Evolutionary conservation across 2,888 invertebrate species (phyloP), one percentile per base, ranked within the genome.

Genomic region (Eledona agricola): DNA sequence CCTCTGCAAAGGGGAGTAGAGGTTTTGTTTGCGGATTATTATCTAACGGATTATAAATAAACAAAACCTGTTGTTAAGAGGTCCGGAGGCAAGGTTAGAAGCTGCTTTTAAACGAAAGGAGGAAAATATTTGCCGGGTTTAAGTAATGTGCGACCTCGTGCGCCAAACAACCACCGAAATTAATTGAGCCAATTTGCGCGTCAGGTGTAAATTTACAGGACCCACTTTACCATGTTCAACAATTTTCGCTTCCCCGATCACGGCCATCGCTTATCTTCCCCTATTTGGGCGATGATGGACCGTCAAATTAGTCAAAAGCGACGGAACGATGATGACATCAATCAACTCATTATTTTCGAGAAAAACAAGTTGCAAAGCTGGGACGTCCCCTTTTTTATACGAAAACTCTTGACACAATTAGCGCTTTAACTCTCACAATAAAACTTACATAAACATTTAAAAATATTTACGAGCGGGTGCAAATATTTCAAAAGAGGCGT

Each of bases 161-260:
- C n/a, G 4, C 13, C 7, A 3, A 4, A 5, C 10, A 32, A 32
- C 7, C 9, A 31, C 2, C 17, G 9, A 7, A 12, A 34, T 34
- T 34, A 19, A 34, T 34, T 11, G 20, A 20, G 9, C 34, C 12
- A 34, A 16, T 40, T 42, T 42, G 20, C 29, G 17, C 31, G 31
- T 29, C 42, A 42, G 42, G 42, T 42, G 42, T 42, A 42, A 42
- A 40, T 37, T 19, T 10, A 15, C n/a, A n/a, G n/a, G n/a, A n/a
- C n/a, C n/a, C n/a, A n/a, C n/a, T n/a, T n/a, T n/a, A n/a, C n/a
- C n/a, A n/a, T n/a, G n/a, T n/a, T n/a, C n/a, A n/a, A n/a, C n/a
- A n/a, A n/a, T n/a, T n/a, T n/a, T n/a, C n/a, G n/a, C n/a, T n/a
- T n/a, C n/a, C n/a, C n/a, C n/a, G n/a, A n/a, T n/a, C n/a, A n/a